Evolutionary conservation across 92 coral and sea anemone species (phyloP), one percentile per base, ranked within the genome.

Genomic region (Anthopleura xanthogrammica): DNA sequence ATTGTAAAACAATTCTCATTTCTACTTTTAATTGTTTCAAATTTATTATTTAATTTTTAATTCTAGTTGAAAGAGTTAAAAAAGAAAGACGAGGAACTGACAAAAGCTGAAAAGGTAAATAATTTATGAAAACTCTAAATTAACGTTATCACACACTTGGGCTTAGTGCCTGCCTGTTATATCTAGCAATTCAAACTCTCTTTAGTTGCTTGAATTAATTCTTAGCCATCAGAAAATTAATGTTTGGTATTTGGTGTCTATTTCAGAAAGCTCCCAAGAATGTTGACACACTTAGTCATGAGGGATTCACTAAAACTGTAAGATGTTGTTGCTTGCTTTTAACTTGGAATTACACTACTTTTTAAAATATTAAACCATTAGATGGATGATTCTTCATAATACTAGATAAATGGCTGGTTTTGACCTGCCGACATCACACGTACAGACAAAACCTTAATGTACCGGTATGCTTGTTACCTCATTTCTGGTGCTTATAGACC

Each of bases 281-380:
- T 94, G 98, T 94, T 41, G 98, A 94, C 72, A 94, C 98, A 7
- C 85, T 94, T 24, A 94, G 98, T 72, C 92, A 94, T 39, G 98
- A 90, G 54, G 98, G 98, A 57, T 94, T 94, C 72, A 94, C 89
- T 17, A 94, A 92, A 89, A 94, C 98, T 12, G 98, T 94, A 85
- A 85, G 95, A 22, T 57, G 20, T 23, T 62, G 70, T 58, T 5
- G n/a, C 64, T 58, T 8, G n/a, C 23, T 3, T 20, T 62, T 62
- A 7, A 12, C 6, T 78, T 68, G 29, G 3, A n/a, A 29, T 13
- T 68, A 68, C 40, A 64, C 36, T 29, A 29, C 36, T 29, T 29
- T 29, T n/a, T n/a, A n/a, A n/a, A 1, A 29, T 29, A 29, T 29
- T 29, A 29, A 29, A 29, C 0, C 36, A 29, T 29, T 29, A 29